Evolutionary conservation across 1,140 invertebrate genomes (phyloP).

Genomic region (Aphelinus atriplicis): DNA sequence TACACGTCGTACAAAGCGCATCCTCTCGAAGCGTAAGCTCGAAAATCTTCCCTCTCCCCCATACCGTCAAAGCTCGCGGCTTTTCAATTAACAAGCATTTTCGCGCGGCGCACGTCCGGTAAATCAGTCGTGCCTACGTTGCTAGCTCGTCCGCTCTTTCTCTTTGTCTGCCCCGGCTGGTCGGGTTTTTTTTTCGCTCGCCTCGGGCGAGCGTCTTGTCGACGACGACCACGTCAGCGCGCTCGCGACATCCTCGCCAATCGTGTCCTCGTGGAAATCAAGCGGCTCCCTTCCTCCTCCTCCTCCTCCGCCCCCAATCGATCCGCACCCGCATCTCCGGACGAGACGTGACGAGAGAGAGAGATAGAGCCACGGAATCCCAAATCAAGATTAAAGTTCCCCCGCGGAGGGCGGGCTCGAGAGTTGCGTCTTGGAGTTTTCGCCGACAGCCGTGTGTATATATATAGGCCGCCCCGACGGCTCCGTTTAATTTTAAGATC

Average conservation of each 20-base stretch:
- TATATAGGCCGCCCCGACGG: no score
- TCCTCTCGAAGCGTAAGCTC: no score
- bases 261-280: conserved; percentile 31
- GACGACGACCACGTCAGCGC: conserved; percentile 31
- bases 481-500: no score
- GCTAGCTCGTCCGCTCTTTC: background rate
- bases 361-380: conserved; percentile 25
- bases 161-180: conserved; percentile 12
- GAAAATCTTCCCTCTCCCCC: background rate
- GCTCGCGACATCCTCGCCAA: background rate
- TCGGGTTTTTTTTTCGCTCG: background rate
- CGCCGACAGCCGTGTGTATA: no score
- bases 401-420: background rate
- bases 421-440: no score
- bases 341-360: background rate
- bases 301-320: background rate
- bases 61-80: conserved; percentile 7
- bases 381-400: conserved; percentile 37
- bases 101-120: background rate
- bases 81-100: conserved; percentile 37
- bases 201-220: background rate
- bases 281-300: conserved; percentile 17
- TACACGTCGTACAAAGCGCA: no score
- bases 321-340: background rate
- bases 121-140: conserved; percentile 10